phyloP scores from a whole-genome alignment of 64 coral and sea anemone genomes.

The Hydrozoanthus tunicans region DNA sequence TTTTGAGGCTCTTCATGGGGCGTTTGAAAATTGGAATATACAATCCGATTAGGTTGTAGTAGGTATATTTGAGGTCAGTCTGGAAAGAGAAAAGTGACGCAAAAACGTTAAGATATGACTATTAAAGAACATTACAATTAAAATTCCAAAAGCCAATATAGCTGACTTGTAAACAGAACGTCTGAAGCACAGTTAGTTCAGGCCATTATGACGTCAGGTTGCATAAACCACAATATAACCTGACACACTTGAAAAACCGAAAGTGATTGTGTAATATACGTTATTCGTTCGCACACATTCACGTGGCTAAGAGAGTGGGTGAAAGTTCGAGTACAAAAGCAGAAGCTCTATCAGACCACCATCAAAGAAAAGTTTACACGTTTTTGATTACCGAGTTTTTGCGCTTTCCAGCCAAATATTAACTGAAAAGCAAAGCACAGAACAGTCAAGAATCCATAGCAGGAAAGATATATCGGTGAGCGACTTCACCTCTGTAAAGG shows the following conservation, averaged over 20 bases:
- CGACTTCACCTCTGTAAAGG: not conserved
- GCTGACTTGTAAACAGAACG: not conserved
- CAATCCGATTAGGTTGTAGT: not conserved
- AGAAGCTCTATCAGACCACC: not conserved
- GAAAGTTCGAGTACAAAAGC: not conserved
- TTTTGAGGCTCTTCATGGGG: no score
- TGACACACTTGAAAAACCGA: not conserved
- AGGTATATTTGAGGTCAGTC: slow-evolving; percentile 2
- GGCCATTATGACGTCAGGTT: slow-evolving; percentile 23
- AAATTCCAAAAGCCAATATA: not conserved
- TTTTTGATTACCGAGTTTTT: not conserved
- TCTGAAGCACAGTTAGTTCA: not conserved
- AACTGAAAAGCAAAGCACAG: no score
- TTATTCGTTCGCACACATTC: not conserved
- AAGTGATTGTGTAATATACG: not conserved
- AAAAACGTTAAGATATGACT: not conserved
- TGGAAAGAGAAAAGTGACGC: slow-evolving; percentile 19
- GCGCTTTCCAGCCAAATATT: not conserved
- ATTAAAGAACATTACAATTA: not conserved
- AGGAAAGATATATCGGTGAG: no score
- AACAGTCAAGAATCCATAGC: no score
- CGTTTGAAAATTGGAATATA: not conserved
- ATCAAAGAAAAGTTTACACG: not conserved
- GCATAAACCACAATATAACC: slow-evolving; percentile 11
- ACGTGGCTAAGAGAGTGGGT: slow-evolving; percentile 13